Percentiles rank a stretch among this genome's conserved stretches.
These are phyloP conservation scores for Megathymus violae DNA, from an alignment of 1,140 invertebrate genomes.

Conservation along the genomic window DNA sequence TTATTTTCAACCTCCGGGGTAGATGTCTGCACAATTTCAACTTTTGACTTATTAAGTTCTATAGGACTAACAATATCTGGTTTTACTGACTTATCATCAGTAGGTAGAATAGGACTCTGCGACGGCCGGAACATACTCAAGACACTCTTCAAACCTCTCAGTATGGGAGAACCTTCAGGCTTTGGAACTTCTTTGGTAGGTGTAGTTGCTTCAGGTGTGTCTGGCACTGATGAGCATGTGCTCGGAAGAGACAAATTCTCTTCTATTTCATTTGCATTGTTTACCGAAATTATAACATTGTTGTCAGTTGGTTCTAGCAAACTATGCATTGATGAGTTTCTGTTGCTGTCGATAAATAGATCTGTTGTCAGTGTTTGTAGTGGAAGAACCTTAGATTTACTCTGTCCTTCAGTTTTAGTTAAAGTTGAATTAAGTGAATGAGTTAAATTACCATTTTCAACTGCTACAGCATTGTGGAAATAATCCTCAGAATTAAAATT, in stretches of 20 bases:
- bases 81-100: slow-evolving; percentile 31
- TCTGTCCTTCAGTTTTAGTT: slow-evolving; percentile 52
- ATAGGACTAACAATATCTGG: slow-evolving; percentile 3
- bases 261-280: slow-evolving; percentile 50
- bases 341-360: slow-evolving; percentile 47
- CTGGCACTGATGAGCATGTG: slow-evolving; percentile 60
- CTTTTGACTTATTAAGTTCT: background rate
- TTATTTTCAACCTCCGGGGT: slow-evolving; percentile 55
- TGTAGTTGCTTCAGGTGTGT: slow-evolving; percentile 72
- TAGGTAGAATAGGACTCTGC: slow-evolving; percentile 65
- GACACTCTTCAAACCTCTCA: slow-evolving; percentile 73
- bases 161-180: slow-evolving; percentile 65
- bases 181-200: slow-evolving; percentile 71
- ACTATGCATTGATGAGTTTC: slow-evolving; percentile 44
- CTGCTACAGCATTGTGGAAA: slow-evolving; percentile 39
- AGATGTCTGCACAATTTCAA: slow-evolving; percentile 47
- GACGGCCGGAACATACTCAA: slow-evolving; percentile 74
- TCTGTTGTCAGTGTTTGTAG: slow-evolving; percentile 56
- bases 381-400: slow-evolving; percentile 57
- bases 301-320: slow-evolving; percentile 47
- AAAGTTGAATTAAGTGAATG: slow-evolving; percentile 64
- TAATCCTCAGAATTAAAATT: slow-evolving; percentile 47
- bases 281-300: slow-evolving; percentile 53
- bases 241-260: slow-evolving; percentile 66
- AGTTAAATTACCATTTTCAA: slow-evolving; percentile 59